A percentile compares a stretch with the other conserved stretches of the same genome.
These are phyloP conservation scores for Linurgus olivaceus DNA, from an alignment of 2,797 vertebrate genomes.

Conservation along the genomic window DNA sequence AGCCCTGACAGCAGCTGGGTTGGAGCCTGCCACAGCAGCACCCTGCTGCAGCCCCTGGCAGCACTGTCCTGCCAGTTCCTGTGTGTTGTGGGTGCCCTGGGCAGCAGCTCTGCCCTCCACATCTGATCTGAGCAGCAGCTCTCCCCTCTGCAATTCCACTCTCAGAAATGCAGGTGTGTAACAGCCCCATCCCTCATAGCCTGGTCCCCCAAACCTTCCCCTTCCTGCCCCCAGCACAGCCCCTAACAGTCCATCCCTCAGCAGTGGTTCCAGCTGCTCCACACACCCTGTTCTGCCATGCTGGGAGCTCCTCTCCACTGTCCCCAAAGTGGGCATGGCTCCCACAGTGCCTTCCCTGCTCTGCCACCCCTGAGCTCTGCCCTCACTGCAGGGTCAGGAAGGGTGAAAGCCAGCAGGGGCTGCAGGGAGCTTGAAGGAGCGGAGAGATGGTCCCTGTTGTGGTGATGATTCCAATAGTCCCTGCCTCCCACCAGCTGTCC, in stretches of 20 bases:
- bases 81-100: neutral
- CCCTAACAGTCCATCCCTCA: neutral
- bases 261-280: neutral
- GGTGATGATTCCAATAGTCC: neutral
- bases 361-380: neutral
- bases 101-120: neutral
- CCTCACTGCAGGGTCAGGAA: neutral
- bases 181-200: neutral
- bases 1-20: neutral
- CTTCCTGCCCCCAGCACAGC: neutral
- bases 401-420: neutral
- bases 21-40: neutral
- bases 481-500: neutral
- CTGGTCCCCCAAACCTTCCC: rapidly evolving
- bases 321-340: rapidly evolving
- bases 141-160: neutral
- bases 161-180: neutral
- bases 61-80: neutral
- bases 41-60: neutral
- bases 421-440: neutral
- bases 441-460: neutral
- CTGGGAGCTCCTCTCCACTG: rapidly evolving
- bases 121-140: neutral
- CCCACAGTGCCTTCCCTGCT: rapidly evolving
- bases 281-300: rapidly evolving